A percentile compares a stretch with the other conserved stretches of the same genome.
Conservation (phyloP, 2,888 invertebrate genomes). For the Ichneumoninae sp. region DNA sequence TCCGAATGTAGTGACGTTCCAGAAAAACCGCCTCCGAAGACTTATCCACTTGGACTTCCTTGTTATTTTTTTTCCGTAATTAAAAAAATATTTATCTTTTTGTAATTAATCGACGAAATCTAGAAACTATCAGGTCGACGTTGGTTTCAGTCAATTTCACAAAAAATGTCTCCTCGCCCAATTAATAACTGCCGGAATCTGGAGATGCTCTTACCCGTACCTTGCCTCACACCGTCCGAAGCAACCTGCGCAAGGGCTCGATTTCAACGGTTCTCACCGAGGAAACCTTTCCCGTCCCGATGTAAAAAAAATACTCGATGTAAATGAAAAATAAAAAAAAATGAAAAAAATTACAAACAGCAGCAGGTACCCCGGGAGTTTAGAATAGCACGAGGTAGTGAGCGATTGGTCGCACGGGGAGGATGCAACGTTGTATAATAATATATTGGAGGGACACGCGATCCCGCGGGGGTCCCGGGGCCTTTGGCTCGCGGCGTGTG, state of each 20-base stretch:
- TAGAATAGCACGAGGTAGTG: conserved; percentile 22
- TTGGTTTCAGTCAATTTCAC: not conserved
- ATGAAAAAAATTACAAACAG: conserved; percentile 1
- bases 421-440: conserved; percentile 56
- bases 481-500: conserved; percentile 1
- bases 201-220: not conserved
- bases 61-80: not conserved
- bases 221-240: not conserved
- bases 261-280: not conserved
- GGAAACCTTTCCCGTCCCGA: not conserved
- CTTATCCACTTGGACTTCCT: no score
- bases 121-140: not conserved
- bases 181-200: not conserved
- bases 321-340: not conserved
- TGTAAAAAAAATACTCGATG: not conserved
- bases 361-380: conserved; percentile 8
- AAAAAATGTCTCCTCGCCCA: not conserved
- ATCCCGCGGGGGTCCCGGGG: conserved; percentile 23
- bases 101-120: not conserved
- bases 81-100: not conserved
- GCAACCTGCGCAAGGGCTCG: not conserved
- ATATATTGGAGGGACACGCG: conserved; percentile 55
- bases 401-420: conserved; percentile 45
- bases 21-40: no score
- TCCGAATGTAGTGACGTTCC: no score